Percentiles rank a stretch among this genome's conserved stretches.
These are phyloP conservation scores for Notocelia uddmanniana DNA, from an alignment of 2,888 invertebrate species.

Conservation along the genomic window DNA sequence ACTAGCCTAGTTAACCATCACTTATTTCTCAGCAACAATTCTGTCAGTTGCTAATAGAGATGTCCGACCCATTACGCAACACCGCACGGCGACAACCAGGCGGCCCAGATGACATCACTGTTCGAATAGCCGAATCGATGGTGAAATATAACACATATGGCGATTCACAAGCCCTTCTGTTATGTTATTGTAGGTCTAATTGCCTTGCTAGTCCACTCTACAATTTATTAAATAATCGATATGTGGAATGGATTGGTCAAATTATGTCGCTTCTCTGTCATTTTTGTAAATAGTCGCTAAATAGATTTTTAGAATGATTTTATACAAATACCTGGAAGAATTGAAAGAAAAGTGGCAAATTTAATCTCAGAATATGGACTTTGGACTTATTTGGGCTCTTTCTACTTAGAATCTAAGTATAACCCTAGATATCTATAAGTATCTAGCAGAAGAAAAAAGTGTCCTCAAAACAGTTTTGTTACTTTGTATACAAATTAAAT, in stretches of 20 bases:
- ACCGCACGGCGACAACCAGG: constrained; percentile 63
- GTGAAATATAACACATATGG: constrained; percentile 49
- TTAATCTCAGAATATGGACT: no score
- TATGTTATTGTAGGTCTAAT: constrained; percentile 32
- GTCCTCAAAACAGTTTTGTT: no score
- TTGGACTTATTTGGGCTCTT: no score
- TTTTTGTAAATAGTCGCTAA: no score
- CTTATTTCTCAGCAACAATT: constrained; percentile 30
- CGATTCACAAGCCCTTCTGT: constrained; percentile 38
- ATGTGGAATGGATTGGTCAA: constrained; percentile 19
- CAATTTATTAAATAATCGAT: constrained; percentile 17
- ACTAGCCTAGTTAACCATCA: constrained; percentile 14
- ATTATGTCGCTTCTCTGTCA: background rate
- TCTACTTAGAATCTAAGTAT: no score
- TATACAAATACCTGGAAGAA: no score
- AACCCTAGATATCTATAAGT: no score
- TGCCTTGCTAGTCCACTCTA: constrained; percentile 26
- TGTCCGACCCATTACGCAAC: constrained; percentile 49
- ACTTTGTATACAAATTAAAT: no score
- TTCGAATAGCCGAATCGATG: constrained; percentile 51
- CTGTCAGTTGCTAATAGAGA: constrained; percentile 41
- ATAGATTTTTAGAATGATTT: no score
- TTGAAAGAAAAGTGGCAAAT: no score
- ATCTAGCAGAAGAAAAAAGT: no score
- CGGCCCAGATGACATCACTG: constrained; percentile 72